Evolutionary conservation across 2,888 invertebrate genomes (phyloP), one percentile per base, ranked within the genome.

Genomic region (Caenorhabditis panamensis): DNA sequence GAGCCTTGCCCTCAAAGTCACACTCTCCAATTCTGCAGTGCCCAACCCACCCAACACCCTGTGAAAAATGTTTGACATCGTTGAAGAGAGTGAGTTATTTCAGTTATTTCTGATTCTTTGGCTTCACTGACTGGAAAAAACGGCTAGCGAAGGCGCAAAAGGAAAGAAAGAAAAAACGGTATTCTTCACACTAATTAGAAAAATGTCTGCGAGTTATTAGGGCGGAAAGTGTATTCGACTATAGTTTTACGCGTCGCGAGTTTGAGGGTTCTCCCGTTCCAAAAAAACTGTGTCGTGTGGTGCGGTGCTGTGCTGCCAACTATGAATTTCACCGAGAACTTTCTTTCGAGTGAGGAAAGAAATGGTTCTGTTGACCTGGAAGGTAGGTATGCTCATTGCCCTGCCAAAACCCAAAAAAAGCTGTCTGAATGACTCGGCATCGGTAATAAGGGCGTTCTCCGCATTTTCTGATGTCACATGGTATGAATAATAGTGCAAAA

Each of bases 291-390:
- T 44, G 20, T 36, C n/a, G n/a, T n/a, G n/a, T n/a, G n/a, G n/a
- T n/a, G n/a, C n/a, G n/a, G 31, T 41, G 26, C 24, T 51, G 61
- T 61, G 26, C 53, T 61, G 51, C 61, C 61, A 69, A 53, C 69
- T 69, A 53, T 69, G 22, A 69, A 61, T 41, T 36, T 53, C 20
- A 13, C 11, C 41, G 41, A 41, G 41, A 41, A 41, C 2, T 11
- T 11, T 13, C 2, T 13, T 11, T 41, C 41, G n/a, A n/a, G n/a
- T 41, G 41, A 41, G 2, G 41, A 41, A 13, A 41, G n/a, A n/a
- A n/a, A n/a, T n/a, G n/a, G n/a, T n/a, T n/a, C n/a, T n/a, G n/a
- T n/a, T n/a, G n/a, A 5, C 36, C 11, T 36, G 5, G 36, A 36
- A 36, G 36, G 36, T 36, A 36, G 11, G 36, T 36, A 5, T 11